A percentile compares a stretch with the other conserved stretches of the same genome.
These are phyloP conservation scores for Hermaeophaga mercurialis DNA, from an alignment of 2,888 invertebrate genomes.

Conservation along the genomic window DNA sequence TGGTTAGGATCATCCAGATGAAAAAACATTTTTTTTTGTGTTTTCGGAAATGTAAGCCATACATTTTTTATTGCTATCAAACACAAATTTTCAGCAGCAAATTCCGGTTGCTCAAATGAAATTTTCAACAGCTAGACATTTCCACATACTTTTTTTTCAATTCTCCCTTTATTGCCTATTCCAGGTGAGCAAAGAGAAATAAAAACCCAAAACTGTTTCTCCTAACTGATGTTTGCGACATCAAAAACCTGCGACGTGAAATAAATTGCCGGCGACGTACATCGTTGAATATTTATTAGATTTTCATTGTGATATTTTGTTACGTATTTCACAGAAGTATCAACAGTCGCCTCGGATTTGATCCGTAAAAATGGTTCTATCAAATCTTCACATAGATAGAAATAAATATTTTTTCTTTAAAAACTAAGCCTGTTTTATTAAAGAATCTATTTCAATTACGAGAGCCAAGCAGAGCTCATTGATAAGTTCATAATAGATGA, in stretches of 20 bases:
- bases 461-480: no score
- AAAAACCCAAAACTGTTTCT: neutral
- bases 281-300: constrained; percentile 1
- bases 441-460: no score
- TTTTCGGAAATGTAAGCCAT: neutral
- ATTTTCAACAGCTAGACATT: neutral
- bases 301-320: constrained; percentile 1
- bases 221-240: constrained; percentile 2
- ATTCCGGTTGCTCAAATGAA: neutral
- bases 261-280: neutral
- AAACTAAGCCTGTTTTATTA: no score
- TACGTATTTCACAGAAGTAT: neutral
- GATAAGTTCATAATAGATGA: no score
- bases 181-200: constrained; percentile 1
- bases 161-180: neutral
- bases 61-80: neutral
- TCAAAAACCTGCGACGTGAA: constrained; percentile 2
- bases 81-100: neutral
- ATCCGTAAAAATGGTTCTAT: no score
- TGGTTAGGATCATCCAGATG: no score
- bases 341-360: no score
- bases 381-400: no score
- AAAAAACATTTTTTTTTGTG: no score
- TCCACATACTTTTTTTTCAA: neutral
- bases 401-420: no score